These are phyloP conservation scores for Harpagifer antarcticus DNA, from an alignment of 2,797 vertebrate genomes.

Conservation along the genomic window DNA sequence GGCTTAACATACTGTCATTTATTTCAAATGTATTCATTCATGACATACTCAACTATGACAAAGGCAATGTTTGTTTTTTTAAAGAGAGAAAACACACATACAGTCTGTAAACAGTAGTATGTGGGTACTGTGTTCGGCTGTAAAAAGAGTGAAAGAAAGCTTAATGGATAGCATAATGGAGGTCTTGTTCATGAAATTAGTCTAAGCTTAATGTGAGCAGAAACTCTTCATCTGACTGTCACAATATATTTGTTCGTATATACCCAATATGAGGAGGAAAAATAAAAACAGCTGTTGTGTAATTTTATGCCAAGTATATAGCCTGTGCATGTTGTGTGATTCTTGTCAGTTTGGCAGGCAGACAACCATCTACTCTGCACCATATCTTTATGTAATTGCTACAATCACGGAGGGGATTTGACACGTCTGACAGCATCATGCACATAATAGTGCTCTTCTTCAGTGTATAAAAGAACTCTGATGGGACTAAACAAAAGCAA, in stretches of 20 bases:
- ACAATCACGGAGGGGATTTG: conserved; percentile 3
- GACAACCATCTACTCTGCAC: conserved; percentile 26
- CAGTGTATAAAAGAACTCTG: too few relatives aligned
- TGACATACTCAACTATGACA: too few relatives aligned
- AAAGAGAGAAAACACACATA: background rate
- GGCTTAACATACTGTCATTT: too few relatives aligned
- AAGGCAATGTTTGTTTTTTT: too few relatives aligned
- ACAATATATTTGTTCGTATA: conserved; percentile 20
- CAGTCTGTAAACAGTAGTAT: background rate
- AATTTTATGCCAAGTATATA: conserved; percentile 46
- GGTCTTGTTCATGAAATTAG: background rate
- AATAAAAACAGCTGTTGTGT: conserved; percentile 34
- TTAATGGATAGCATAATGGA: background rate
- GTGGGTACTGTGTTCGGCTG: background rate
- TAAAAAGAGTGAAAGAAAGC: background rate
- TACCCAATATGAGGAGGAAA: conserved; percentile 28
- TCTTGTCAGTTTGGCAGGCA: conserved; percentile 51
- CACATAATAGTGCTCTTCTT: background rate
- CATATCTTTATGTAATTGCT: conserved; percentile 47
- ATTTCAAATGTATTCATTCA: too few relatives aligned
- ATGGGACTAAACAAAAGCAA: too few relatives aligned
- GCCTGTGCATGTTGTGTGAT: conserved; percentile 42
- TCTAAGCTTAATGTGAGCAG: background rate
- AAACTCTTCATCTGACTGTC: conserved; percentile 16
- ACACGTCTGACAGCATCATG: conserved; percentile 6